A percentile compares a stretch with the other conserved stretches of the same genome.
These are phyloP conservation scores for Daktulosphaira vitifoliae DNA, from an alignment of 1,140 invertebrate genomes.

Conservation along the genomic window DNA sequence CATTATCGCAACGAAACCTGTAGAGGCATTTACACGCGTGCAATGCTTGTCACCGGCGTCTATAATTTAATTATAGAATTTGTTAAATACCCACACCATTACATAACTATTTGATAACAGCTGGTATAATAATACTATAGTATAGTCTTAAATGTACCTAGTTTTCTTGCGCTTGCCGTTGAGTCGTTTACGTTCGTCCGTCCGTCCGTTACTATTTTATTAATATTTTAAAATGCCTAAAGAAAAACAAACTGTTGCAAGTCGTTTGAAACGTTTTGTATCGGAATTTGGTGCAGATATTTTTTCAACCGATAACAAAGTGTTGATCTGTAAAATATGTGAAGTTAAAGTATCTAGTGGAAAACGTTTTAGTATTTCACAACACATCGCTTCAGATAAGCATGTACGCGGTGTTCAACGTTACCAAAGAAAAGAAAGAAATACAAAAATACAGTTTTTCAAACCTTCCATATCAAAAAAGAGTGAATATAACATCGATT, in stretches of 20 bases:
- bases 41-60: background rate
- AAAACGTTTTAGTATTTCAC: background rate
- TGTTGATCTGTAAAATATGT: background rate
- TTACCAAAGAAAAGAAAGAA: background rate
- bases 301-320: background rate
- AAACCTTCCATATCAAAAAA: background rate
- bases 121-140: too few species aligned
- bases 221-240: conserved; percentile 7
- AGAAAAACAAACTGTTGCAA: background rate
- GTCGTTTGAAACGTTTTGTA: background rate
- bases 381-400: background rate
- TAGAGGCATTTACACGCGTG: background rate
- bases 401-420: background rate
- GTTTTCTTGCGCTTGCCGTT: background rate
- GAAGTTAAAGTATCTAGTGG: background rate
- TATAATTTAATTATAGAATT: background rate
- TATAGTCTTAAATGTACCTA: too few species aligned
- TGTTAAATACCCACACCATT: too few species aligned
- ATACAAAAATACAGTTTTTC: background rate
- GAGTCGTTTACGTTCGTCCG: background rate
- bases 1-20: background rate
- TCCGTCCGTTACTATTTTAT: background rate
- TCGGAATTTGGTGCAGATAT: background rate
- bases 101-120: too few species aligned
- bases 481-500: background rate